Conservation (phyloP, 2,888 invertebrate species). For the Tenthredo notha region DNA sequence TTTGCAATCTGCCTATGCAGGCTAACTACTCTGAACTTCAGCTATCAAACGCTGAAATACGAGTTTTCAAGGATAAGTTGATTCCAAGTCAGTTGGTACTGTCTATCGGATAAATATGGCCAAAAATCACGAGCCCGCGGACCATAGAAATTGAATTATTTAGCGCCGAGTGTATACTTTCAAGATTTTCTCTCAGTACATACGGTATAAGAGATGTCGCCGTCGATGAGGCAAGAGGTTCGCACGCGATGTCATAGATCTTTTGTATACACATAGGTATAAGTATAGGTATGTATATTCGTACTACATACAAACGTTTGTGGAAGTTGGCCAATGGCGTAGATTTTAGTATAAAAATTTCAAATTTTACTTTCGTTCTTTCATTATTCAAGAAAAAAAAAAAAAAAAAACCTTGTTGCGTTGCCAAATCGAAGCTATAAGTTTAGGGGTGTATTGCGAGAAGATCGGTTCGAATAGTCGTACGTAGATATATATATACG, state of each 20-base stretch:
- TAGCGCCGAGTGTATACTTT: too few species aligned
- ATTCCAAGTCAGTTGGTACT: too few species aligned
- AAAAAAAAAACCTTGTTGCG: neutral
- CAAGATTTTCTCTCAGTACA: too few species aligned
- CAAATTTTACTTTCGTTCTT: neutral
- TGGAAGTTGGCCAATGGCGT: neutral
- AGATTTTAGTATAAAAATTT: neutral
- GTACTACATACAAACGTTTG: neutral
- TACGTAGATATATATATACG: neutral
- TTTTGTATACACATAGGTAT: neutral
- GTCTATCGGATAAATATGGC: too few species aligned
- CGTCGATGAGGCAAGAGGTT: conserved; percentile 25
- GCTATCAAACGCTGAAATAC: too few species aligned
- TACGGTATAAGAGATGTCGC: conserved; percentile 29
- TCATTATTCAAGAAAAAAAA: neutral
- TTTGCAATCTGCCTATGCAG: too few species aligned
- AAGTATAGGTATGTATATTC: neutral
- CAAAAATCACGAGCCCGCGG: too few species aligned
- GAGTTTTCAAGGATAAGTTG: too few species aligned
- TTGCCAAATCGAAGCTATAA: neutral
- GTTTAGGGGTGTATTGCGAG: neutral
- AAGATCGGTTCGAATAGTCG: neutral
- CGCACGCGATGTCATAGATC: conserved; percentile 47
- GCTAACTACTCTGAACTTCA: too few species aligned
- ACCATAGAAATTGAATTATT: too few species aligned